Percentiles rank a stretch among this genome's conserved stretches.
These are phyloP conservation scores for Lepidocyrtinus sp. DNA, from an alignment of 2,888 invertebrate genomes.

Conservation along the genomic window DNA sequence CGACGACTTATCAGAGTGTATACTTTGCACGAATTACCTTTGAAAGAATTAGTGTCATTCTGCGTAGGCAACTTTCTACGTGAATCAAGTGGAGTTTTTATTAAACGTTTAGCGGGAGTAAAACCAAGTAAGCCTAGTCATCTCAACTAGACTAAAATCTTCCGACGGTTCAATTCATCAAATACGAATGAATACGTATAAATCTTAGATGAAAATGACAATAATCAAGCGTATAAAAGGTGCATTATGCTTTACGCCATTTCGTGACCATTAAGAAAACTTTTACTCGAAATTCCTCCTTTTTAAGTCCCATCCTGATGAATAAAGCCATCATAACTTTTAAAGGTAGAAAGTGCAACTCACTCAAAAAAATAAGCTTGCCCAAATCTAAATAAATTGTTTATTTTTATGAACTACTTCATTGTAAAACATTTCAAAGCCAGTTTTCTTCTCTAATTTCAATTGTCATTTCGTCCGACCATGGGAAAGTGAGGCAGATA, in stretches of 20 bases:
- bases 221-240: conserved; percentile 29
- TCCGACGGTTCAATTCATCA: background rate
- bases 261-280: conserved; percentile 45
- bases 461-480: background rate
- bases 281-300: conserved; percentile 19
- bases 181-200: background rate
- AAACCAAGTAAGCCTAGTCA: background rate
- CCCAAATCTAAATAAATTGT: background rate
- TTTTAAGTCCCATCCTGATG: background rate
- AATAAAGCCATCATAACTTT: conserved; percentile 19
- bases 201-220: conserved; percentile 11
- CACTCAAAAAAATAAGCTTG: conserved; percentile 24
- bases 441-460: background rate
- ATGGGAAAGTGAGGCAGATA: background rate
- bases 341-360: conserved; percentile 30
- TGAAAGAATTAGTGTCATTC: too few relatives aligned
- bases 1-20: too few relatives aligned
- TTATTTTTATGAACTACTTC: conserved; percentile 12
- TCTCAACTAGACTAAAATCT: background rate
- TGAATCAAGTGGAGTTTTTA: too few relatives aligned
- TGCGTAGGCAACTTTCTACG: too few relatives aligned
- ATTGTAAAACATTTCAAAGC: background rate
- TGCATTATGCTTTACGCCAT: conserved; percentile 17
- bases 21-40: too few relatives aligned
- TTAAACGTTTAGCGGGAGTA: background rate